Conservation (phyloP, 2,797 vertebrate genomes). For the Podarcis siculus region DNA sequence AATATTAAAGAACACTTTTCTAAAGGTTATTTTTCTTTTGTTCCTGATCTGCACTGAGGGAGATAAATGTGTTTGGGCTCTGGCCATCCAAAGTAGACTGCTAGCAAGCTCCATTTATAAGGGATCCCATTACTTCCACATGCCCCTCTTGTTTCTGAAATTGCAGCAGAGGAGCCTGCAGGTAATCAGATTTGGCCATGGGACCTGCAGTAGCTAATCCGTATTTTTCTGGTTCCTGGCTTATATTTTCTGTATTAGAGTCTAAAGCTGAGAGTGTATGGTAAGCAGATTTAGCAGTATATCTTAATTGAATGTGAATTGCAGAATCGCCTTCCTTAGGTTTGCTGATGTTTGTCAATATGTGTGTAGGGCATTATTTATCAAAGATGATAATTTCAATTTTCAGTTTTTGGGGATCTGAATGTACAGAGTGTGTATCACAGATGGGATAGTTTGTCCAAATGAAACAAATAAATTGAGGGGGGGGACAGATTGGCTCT, state of each 20-base stretch:
- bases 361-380: rapidly evolving
- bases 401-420: not conserved
- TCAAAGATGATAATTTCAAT: not conserved
- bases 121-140: too few relatives aligned
- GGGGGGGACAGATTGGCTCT: not conserved
- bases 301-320: not conserved
- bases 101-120: not conserved
- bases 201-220: too few relatives aligned
- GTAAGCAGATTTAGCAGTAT: not conserved
- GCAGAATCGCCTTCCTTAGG: not conserved
- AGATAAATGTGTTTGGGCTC: too few relatives aligned
- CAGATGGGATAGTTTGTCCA: not conserved
- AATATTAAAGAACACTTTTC: not conserved
- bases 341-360: not conserved
- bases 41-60: not conserved
- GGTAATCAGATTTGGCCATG: not conserved
- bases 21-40: not conserved
- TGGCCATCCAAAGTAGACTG: not conserved
- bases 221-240: not conserved
- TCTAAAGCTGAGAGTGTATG: not conserved
- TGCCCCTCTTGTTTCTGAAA: not conserved
- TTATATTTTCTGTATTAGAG: not conserved
- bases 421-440: not conserved
- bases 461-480: not conserved
- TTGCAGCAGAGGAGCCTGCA: too few relatives aligned